Evolutionary conservation across 2,888 invertebrate species (phyloP), one percentile per base, ranked within the genome.

Genomic region (Crioceris asparagi): DNA sequence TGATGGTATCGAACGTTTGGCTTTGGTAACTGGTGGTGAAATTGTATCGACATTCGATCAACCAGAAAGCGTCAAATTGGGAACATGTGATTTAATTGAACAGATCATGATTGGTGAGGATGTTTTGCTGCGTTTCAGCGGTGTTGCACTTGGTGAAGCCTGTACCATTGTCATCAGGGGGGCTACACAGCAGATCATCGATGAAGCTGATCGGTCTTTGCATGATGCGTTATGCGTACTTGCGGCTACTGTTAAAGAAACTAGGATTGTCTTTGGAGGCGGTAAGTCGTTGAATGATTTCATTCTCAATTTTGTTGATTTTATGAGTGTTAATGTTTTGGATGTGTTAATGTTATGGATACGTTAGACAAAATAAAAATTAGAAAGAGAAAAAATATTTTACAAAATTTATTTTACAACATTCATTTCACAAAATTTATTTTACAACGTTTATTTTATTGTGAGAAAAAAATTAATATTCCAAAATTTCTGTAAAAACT

Each of bases 81-180:
- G 98, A 35, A 79, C 79, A 48, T 99, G 98, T 68, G 84, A 90
- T 56, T 62, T 93, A 18, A 97, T 98, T 58, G 96, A 98, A 64
- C 92, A 96, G 74, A 25, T 92, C n/a, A 85, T 97, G 79, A 91
- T 99, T 54, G 98, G 98, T 17, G 98, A 98, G 62, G 98, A 98
- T 57, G 83, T 83, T 38, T 70, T 98, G 32, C 69, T 98, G 49
- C 84, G 92, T 46, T 97, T 99, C 70, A 85, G 88, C 29, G 96
- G 94, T 32, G 94, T 96, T 11, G 81, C 84, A 46, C 66, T 93
- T 45, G 97, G 98, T 16, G 87, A 98, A 60, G 98, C 98, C 7
- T 99, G 98, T 65, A 92, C 94, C 0, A 78, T 99, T 47, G 83
- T 99, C 1, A 83, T 99, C 52, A 82, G 98, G 43, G 98, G 97